Evolutionary conservation across 2,888 invertebrate genomes (phyloP), one percentile per base, ranked within the genome.

Genomic region (Sarcophaga rosellei): DNA sequence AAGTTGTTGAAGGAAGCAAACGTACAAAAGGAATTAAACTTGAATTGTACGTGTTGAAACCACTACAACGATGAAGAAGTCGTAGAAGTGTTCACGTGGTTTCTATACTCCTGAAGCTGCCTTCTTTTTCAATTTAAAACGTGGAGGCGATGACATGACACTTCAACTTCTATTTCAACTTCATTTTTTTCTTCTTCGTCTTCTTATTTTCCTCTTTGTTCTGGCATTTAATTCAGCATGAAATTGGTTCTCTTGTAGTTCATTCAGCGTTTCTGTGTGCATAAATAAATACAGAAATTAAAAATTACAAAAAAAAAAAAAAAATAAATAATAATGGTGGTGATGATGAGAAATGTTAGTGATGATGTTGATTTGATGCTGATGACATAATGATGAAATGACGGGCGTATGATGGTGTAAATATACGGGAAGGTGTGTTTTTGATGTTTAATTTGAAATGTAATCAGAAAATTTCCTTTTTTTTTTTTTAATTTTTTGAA

Each of bases 161-260:
- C 91, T 92, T 92, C 90, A 92, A 91, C 91, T 91, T 53, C 53
- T 17, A 53, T 53, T 53, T 17, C 53, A 53, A 53, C 53, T 35
- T 35, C 10, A 53, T 15, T 53, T 53, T 53, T 53, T 47, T 91
- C 91, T 35, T 1, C 4, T 35, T 35, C 35, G 6, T 35, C 1
- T 35, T 35, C 23, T 23, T 23, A 23, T 23, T 8, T 35, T 35
- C 10, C 35, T 35, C 8, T 35, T 35, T 92, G 91, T 92, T 92
- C 89, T 86, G 74, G 87, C 84, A 90, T 89, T 92, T 91, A 92
- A 92, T 92, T 92, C 91, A 92, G 92, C 92, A 90, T 91, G 90
- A 92, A 92, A 92, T 92, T 92, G 92, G 90, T 92, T 92, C 90
- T 90, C 89, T 91, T 74, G 66, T 65, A 65, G 21, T 81, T 47